Evolutionary conservation across 1,140 invertebrate genomes (phyloP).

Genomic region (Papilio xuthus): DNA sequence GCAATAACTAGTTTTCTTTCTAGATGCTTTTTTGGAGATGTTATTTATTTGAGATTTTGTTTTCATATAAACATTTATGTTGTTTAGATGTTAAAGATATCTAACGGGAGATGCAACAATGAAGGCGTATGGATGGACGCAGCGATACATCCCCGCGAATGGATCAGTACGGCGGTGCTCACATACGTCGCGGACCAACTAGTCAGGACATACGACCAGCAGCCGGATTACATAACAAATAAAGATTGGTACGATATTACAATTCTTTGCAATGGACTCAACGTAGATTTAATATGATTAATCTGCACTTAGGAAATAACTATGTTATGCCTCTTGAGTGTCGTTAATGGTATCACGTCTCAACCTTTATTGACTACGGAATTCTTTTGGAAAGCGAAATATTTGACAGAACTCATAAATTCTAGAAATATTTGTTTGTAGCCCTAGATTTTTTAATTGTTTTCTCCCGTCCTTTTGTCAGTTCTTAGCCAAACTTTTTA

Average conservation of each 20-base stretch:
- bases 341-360: no score
- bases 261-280: neutral
- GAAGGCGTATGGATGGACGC: slow-evolving; percentile 78
- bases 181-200: slow-evolving; percentile 84
- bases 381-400: no score
- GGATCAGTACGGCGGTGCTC: slow-evolving; percentile 85
- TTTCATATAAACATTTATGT: neutral
- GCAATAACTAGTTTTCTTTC: neutral
- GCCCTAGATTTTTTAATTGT: no score
- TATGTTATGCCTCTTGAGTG: no score
- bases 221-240: slow-evolving; percentile 57
- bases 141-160: slow-evolving; percentile 86
- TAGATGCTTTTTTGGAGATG: neutral
- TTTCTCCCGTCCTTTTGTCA: no score
- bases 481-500: no score
- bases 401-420: no score
- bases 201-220: slow-evolving; percentile 70
- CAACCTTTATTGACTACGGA: no score
- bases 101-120: slow-evolving; percentile 60
- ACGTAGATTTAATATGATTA: no score
- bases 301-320: no score
- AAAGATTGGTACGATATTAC: slow-evolving; percentile 65
- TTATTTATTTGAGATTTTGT: slow-evolving; percentile 18
- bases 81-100: slow-evolving; percentile 80
- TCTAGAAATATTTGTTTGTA: no score